These are phyloP conservation scores for Eilema caniola DNA, from an alignment of 2,888 invertebrate genomes.

Conservation along the genomic window DNA sequence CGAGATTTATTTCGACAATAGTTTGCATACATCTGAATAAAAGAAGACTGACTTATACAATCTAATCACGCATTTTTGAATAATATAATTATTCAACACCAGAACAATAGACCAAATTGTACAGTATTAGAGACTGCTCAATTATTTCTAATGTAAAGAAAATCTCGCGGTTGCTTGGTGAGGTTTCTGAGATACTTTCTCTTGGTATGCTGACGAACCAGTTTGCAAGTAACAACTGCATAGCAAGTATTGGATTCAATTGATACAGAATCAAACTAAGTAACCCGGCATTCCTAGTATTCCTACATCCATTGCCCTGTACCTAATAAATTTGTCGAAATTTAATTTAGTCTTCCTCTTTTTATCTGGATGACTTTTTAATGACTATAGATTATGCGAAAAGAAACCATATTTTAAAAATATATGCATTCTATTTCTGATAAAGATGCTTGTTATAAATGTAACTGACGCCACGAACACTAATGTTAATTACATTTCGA, in stretches of 20 bases:
- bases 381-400: not conserved
- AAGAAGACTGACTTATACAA: not conserved
- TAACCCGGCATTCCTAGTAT: not conserved
- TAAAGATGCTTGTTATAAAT: slow-evolving; percentile 3
- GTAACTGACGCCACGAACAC: not conserved
- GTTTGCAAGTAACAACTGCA: slow-evolving; percentile 47
- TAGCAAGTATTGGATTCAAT: slow-evolving; percentile 22
- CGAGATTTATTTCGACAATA: not conserved
- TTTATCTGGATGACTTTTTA: not conserved
- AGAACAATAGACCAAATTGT: slow-evolving; percentile 32
- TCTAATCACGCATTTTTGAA: not conserved
- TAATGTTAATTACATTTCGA: slow-evolving; percentile 17
- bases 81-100: not conserved
- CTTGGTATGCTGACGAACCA: slow-evolving; percentile 42
- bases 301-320: not conserved
- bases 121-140: slow-evolving; percentile 21
- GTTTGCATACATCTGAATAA: slow-evolving; percentile 1
- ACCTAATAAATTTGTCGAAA: not conserved
- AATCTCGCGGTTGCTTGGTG: slow-evolving; percentile 32
- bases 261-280: slow-evolving; percentile 2
- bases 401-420: no score
- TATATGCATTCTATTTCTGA: not conserved
- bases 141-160: slow-evolving; percentile 31
- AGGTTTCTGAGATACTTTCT: slow-evolving; percentile 46
- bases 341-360: not conserved